Evolutionary conservation across 2,113 vertebrate genomes (phyloP), one percentile per base, ranked within the genome.

Genomic region (Xiphorhynchus elegans): DNA sequence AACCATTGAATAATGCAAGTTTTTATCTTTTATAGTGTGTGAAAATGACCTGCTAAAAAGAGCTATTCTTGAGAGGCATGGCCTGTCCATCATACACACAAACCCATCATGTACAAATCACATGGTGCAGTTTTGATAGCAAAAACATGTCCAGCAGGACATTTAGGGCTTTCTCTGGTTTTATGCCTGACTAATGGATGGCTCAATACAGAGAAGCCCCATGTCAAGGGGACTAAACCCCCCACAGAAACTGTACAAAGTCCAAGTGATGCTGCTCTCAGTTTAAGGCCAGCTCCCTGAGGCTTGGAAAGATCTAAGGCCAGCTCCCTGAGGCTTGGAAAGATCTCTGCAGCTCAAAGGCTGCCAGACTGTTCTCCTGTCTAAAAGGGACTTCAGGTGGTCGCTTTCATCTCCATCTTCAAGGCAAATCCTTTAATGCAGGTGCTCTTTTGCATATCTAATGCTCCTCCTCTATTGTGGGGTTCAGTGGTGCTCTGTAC

Each of bases 401-500:
- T 1, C 60, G 12, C 10, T 69, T 46, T 33, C 26, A 23, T 24
- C 49, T 20, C 31, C 17, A 6, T 12, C 31, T 53, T 44, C 42
- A 9, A 17, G 60, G 40, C 3, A 31, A 90, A 59, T 42, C 6
- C 63, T 53, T 46, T 3, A 12, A 35, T 11, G 21, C 28, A 62
- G 64, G 31, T 25, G 35, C 18, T 62, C 14, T 11, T 59, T 28
- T 53, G 28, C 13, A 50, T 11, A 67, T 8, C 25, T 9, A 49
- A 1, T 6, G 12, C n/a, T 67, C 23, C 31, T 52, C 53, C 40
- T 56, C 28, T 40, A 0, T 1, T n/a, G 8, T 3, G 13, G 35
- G 21, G 23, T 12, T 56, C 56, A 78, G 26, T 3, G n/a, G 28
- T 53, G 28, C 35, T 47, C 70, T 59, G 40, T 1, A 0, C 39